Evolutionary conservation across 2,797 vertebrate species (phyloP).

Genomic region (Oceanodroma leucorhoa): DNA sequence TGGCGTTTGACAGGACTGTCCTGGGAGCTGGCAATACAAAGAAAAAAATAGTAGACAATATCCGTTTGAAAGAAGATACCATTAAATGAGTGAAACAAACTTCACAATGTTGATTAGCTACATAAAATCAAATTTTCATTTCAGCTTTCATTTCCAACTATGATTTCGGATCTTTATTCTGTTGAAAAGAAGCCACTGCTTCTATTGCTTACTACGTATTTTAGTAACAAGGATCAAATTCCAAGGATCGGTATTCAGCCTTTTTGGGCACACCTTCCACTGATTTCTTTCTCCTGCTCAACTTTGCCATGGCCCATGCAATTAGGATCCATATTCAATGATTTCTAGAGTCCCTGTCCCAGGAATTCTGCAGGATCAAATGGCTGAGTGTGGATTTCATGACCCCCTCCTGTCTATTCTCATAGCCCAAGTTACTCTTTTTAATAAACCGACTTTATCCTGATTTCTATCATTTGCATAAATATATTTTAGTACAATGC

Average conservation of each 20-base stretch:
- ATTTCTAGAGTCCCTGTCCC: neutral
- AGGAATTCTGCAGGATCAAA: neutral
- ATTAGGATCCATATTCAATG: neutral
- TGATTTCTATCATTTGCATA: neutral
- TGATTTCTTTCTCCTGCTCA: neutral
- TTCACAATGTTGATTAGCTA: neutral
- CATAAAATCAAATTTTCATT: neutral
- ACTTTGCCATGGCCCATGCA: neutral
- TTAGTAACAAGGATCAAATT: neutral
- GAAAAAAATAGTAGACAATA: neutral
- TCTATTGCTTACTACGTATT: neutral
- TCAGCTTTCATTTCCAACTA: neutral
- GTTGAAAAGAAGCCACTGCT: neutral
- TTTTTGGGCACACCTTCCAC: neutral
- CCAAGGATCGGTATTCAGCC: neutral
- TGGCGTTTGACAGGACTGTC: slow-evolving; percentile 89
- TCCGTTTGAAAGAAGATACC: neutral
- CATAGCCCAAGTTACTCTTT: neutral
- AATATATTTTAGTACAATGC: neutral
- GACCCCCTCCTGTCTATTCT: neutral
- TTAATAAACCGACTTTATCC: neutral
- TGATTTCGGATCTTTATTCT: neutral
- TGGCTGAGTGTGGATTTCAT: neutral
- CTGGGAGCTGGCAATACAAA: slow-evolving; percentile 76
- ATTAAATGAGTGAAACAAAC: neutral